Evolutionary conservation across 2,797 vertebrate species (phyloP).

Genomic region (Mus minutoides): DNA sequence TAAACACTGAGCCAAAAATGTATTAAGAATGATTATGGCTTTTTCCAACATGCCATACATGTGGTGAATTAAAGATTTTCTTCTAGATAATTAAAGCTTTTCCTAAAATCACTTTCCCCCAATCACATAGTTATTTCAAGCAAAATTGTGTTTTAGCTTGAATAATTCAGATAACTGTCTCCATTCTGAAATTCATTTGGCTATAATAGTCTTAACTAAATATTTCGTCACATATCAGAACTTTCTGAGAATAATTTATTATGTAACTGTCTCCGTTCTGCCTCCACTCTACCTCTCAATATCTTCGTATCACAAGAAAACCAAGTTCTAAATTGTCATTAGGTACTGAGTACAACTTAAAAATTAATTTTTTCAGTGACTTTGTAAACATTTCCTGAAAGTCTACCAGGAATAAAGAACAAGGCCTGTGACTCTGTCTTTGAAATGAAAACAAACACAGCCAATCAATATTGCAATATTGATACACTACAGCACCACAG

Average conservation of each 20-base stretch:
- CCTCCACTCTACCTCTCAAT: background rate
- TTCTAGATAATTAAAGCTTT: conserved; percentile 64
- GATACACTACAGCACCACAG: background rate
- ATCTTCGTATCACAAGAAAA: background rate
- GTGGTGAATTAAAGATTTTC: conserved; percentile 36
- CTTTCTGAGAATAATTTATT: conserved; percentile 18
- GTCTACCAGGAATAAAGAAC: background rate
- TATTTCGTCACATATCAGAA: conserved; percentile 29
- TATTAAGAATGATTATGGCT: conserved; percentile 28
- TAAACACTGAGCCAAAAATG: background rate
- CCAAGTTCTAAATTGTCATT: conserved; percentile 38
- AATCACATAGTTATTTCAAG: conserved; percentile 46
- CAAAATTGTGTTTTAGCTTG: conserved; percentile 58
- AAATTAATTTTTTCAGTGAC: conserved; percentile 27
- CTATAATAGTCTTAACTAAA: background rate
- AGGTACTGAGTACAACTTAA: background rate
- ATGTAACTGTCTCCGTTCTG: background rate
- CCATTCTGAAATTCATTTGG: conserved; percentile 43
- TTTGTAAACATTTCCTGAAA: background rate
- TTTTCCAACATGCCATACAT: conserved; percentile 45
- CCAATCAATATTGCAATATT: background rate
- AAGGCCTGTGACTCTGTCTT: background rate
- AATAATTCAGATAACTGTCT: conserved; percentile 64
- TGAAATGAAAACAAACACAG: background rate
- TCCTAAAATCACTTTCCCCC: conserved; percentile 46